Evolutionary conservation across 2,888 invertebrate genomes (phyloP), one percentile per base, ranked within the genome.

Genomic region (Crioceris asparagi): DNA sequence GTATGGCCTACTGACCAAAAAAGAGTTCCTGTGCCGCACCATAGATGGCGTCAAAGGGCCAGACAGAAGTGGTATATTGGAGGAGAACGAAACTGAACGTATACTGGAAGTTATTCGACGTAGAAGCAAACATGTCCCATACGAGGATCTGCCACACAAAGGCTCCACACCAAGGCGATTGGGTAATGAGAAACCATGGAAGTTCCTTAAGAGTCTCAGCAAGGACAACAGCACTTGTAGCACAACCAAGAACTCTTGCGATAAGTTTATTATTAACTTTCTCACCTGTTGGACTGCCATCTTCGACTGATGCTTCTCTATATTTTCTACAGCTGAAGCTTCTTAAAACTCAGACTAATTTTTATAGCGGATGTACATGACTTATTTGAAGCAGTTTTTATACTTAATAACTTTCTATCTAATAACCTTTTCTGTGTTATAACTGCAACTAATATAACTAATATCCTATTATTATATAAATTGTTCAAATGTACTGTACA

Each of bases 1-100:
- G 6, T 83, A 81, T 52, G 68, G 81, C 42, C 60, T 79, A 32
- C 75, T 85, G 69, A 66, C 68, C 8, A 72, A 75, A 7, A 71
- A 70, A 33, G 78, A 79, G 44, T 75, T 84, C 54, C 58, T 68
- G 35, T 46, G 51, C 17, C 50, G 56, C 17, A 55, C 49, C 2
- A 36, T 61, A 3, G 57, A 60, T 12, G 54, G 56, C 1, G 50
- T 58, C 10, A 57, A 56, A 45, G 62, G 61, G 3, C 70, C 70
- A 3, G 69, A 70, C 55, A 59, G 64, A 6, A 71, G 71, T 29
- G 70, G 70, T 2, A 62, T 77, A 26, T 57, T 77, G 12, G 64
- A 68, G 26, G 67, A 68, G 41, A 64, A 65, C 19, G 76, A 77
- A 48, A 68, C 57, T 49, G 50, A 61, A 17, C 45, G 47, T 18